Evolutionary conservation across 2,888 invertebrate genomes (phyloP).

Genomic region (Parnassius orleans): DNA sequence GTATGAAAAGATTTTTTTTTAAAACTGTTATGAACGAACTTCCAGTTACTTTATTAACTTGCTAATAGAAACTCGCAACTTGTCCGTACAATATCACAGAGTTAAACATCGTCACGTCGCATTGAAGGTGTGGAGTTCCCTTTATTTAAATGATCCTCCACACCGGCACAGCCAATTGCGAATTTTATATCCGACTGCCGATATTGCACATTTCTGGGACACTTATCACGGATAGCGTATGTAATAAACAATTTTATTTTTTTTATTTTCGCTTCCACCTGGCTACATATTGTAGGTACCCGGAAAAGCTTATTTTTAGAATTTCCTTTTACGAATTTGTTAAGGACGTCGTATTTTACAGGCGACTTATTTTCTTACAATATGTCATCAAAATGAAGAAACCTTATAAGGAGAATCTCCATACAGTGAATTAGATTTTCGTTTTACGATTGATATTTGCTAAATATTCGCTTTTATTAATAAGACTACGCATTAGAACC

Average conservation of each 20-base stretch:
- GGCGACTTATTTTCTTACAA: constrained; percentile 4
- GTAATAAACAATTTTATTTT: constrained; percentile 35
- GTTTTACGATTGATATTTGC: too few species aligned
- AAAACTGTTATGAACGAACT: background rate
- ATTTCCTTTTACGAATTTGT: constrained; percentile 23
- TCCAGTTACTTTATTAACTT: background rate
- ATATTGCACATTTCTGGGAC: constrained; percentile 38
- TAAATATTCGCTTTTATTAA: too few species aligned
- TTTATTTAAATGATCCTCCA: constrained; percentile 44
- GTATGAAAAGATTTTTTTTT: too few species aligned
- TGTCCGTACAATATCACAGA: constrained; percentile 27
- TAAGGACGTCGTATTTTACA: constrained; percentile 15
- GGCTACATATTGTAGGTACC: constrained; percentile 5
- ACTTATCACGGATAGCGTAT: constrained; percentile 27
- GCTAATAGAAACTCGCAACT: constrained; percentile 11
- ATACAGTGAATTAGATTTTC: too few species aligned
- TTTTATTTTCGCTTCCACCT: constrained; percentile 24
- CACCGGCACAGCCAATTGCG: constrained; percentile 35
- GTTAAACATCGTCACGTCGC: constrained; percentile 45
- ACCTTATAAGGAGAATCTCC: too few species aligned
- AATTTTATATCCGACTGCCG: constrained; percentile 38
- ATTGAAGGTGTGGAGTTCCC: constrained; percentile 29
- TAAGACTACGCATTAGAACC: too few species aligned
- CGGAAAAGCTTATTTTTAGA: constrained; percentile 8
- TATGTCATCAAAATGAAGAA: background rate